Evolutionary conservation across 2,797 vertebrate genomes (phyloP).

Genomic region (Craterocephalus amniculus): DNA sequence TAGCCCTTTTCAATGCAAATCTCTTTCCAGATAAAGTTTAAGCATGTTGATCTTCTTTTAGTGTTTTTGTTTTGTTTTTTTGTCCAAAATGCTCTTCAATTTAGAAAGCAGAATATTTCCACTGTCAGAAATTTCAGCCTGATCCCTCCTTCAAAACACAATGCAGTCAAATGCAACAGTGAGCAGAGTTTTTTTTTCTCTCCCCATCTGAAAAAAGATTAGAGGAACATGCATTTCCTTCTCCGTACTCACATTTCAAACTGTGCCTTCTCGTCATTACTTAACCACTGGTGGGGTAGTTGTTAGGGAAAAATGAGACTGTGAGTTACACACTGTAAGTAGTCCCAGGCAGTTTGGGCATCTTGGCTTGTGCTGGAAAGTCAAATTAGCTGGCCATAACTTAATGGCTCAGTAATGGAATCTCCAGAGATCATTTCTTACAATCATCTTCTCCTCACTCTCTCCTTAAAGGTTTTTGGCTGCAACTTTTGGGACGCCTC

Average conservation of each 20-base stretch:
- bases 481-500: constrained; percentile 20
- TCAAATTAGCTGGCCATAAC: constrained; percentile 54
- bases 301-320: constrained; percentile 45
- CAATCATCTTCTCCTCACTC: constrained; percentile 29
- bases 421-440: constrained; percentile 47
- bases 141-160: constrained; percentile 69
- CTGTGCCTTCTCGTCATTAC: constrained; percentile 57
- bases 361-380: constrained; percentile 46
- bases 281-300: constrained; percentile 46
- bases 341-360: constrained; percentile 40
- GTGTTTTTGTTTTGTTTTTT: background rate
- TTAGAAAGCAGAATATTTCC: constrained; percentile 62
- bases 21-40: constrained; percentile 62
- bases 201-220: constrained; percentile 71
- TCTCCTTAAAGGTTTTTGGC: constrained; percentile 30
- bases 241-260: constrained; percentile 72
- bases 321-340: constrained; percentile 26
- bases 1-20: constrained; percentile 52
- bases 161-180: constrained; percentile 72
- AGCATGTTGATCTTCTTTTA: constrained; percentile 55
- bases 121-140: constrained; percentile 66
- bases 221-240: constrained; percentile 70
- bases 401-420: constrained; percentile 53
- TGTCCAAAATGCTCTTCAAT: constrained; percentile 50
- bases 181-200: constrained; percentile 64